Conservation (phyloP, 2,113 vertebrate genomes). For the Myotis brandtii region DNA sequence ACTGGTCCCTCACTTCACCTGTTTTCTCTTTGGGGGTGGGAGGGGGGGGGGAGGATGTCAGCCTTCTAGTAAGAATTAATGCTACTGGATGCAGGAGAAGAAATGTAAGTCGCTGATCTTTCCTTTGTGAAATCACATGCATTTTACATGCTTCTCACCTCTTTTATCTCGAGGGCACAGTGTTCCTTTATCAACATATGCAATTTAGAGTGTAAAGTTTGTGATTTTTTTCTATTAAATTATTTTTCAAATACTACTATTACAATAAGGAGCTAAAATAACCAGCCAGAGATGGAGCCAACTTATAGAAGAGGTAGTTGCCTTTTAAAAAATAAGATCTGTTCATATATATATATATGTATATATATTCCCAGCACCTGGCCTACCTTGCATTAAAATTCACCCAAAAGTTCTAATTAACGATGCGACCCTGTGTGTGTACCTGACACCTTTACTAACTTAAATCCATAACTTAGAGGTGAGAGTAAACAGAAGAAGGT, state of each 20-base stretch:
- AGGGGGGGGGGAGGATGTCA: no score
- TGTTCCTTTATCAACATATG: neutral
- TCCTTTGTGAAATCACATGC: neutral
- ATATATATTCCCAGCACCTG: neutral
- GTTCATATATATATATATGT: neutral
- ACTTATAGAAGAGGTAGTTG: neutral
- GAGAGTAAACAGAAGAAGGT: constrained; percentile 34
- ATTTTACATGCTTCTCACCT: neutral
- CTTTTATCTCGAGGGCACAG: neutral
- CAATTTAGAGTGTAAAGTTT: neutral
- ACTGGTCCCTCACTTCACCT: accelerated
- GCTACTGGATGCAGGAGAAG: neutral
- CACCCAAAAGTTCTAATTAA: constrained; percentile 53
- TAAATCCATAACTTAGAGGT: neutral
- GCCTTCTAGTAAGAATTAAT: neutral
- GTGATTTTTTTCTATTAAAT: neutral
- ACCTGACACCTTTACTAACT: neutral
- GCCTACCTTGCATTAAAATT: neutral
- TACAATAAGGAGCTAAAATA: neutral
- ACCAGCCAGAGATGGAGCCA: neutral
- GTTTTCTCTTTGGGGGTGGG: neutral
- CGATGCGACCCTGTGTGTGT: neutral
- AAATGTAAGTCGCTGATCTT: neutral
- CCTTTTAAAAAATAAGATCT: neutral
- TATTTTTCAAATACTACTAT: neutral